A percentile compares a stretch with the other conserved stretches of the same genome.
Conservation (phyloP, 2,797 vertebrate genomes). For the Staurois parvus region DNA sequence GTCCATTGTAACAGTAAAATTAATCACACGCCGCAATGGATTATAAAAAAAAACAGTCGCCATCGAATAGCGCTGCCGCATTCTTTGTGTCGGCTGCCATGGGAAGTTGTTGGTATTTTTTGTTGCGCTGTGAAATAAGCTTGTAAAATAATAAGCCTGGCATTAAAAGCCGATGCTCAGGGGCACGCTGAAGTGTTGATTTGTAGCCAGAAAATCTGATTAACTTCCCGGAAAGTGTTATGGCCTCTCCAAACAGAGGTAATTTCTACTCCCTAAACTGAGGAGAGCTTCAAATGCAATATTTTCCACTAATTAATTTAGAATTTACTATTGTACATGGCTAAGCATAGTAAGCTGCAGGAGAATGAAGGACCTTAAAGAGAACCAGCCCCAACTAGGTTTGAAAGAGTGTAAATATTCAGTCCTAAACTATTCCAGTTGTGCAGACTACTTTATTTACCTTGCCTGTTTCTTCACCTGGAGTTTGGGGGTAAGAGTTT, state of each 20-base stretch:
- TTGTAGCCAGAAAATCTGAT: slow-evolving; percentile 47
- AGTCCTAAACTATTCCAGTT: too few relatives aligned
- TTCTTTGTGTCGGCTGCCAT: slow-evolving; percentile 5
- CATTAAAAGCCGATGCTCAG: not conserved
- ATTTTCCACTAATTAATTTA: not conserved
- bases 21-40: not conserved
- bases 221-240: slow-evolving; percentile 33
- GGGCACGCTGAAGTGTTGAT: slow-evolving; percentile 25
- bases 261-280: slow-evolving; percentile 5
- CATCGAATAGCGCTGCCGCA: not conserved
- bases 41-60: not conserved
- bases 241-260: slow-evolving; percentile 11
- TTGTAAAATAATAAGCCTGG: slow-evolving; percentile 44
- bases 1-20: not conserved
- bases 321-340: slow-evolving; percentile 18
- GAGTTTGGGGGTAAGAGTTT: too few relatives aligned
- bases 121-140: slow-evolving; percentile 19
- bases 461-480: too few relatives aligned
- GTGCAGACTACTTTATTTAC: too few relatives aligned
- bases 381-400: not conserved
- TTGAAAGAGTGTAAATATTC: too few relatives aligned
- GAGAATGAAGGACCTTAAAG: not conserved
- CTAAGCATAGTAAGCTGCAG: not conserved
- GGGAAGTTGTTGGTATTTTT: slow-evolving; percentile 18
- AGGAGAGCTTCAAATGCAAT: not conserved